Evolutionary conservation across 2,797 vertebrate genomes (phyloP).

Genomic region (Xenops minutus): DNA sequence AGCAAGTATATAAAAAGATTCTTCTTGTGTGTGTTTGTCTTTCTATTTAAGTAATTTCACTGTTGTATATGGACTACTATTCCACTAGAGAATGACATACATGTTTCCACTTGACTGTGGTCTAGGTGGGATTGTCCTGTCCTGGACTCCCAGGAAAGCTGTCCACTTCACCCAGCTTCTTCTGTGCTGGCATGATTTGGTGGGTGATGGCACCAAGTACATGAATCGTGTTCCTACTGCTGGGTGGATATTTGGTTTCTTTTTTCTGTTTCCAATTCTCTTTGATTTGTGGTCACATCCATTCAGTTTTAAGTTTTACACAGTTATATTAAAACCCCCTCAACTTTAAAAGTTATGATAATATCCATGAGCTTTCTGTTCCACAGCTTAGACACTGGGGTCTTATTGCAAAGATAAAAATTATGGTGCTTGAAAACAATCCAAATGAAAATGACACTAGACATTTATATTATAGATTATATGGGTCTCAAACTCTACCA

Average conservation of each 20-base stretch:
- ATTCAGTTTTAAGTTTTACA: neutral
- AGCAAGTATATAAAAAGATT: neutral
- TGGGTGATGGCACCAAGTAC: neutral
- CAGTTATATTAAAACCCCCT: fast-evolving
- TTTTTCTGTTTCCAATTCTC: neutral
- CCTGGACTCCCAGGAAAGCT: neutral
- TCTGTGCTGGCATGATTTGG: neutral
- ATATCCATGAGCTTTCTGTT: neutral
- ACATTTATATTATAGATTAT: neutral
- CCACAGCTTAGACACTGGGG: neutral
- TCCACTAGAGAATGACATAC: neutral
- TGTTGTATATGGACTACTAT: neutral
- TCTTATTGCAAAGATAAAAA: neutral
- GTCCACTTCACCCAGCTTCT: neutral
- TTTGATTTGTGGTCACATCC: neutral
- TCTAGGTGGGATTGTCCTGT: neutral
- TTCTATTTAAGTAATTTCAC: neutral
- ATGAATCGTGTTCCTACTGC: neutral
- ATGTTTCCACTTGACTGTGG: fast-evolving
- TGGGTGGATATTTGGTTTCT: neutral
- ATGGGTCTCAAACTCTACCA: neutral
- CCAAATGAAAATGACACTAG: neutral
- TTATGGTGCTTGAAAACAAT: neutral
- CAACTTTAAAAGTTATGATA: neutral
- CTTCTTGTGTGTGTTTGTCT: neutral